Evolutionary conservation across 2,888 invertebrate species (phyloP), one percentile per base, ranked within the genome.

Genomic region (Eubasilissa splendida): DNA sequence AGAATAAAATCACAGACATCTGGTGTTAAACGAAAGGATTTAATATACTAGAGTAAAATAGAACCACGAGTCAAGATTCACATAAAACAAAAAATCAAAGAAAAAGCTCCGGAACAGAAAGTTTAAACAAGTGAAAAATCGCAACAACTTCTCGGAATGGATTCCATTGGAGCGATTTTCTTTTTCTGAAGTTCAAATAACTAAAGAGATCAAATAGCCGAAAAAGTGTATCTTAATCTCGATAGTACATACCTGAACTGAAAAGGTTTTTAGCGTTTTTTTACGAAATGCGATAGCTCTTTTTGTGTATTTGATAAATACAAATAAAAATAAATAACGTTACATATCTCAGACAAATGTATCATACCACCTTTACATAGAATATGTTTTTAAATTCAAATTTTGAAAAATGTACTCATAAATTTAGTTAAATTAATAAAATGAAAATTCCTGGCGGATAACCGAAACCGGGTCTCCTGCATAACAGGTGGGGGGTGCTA

Each of bases 91-190:
- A 74, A 74, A 56, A 74, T 74, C 12, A 74, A 22, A 22, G 22
- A 22, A 74, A 58, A 50, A 0, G 33, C 54, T n/a, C 54, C 50
- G 33, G 8, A 14, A 42, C 42, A 60, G 56, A 60, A 74, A 74
- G 74, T 74, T 74, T 74, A 59, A 74, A 74, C 74, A 74, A 74
- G 74, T 12, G 59, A 74, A 50, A 74, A 42, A 9, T 33, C n/a
- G 1, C 12, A 68, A 68, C n/a, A n/a, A 50, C n/a, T 50, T n/a
- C 4, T 68, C 42, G 42, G 42, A 42, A 42, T 42, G 42, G 42
- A 42, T 42, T 4, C 0, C 68, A 68, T 68, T 52, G 52, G 12
- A 68, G 50, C 50, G n/a, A 50, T 68, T 52, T 68, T 68, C 52
- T 68, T 68, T 68, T 68, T 68, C 58, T 68, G 52, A 50, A 50